A percentile compares a stretch with the other conserved stretches of the same genome.
Conservation (phyloP, 2,888 invertebrate genomes). For the Caenorhabditis zanzibari region DNA sequence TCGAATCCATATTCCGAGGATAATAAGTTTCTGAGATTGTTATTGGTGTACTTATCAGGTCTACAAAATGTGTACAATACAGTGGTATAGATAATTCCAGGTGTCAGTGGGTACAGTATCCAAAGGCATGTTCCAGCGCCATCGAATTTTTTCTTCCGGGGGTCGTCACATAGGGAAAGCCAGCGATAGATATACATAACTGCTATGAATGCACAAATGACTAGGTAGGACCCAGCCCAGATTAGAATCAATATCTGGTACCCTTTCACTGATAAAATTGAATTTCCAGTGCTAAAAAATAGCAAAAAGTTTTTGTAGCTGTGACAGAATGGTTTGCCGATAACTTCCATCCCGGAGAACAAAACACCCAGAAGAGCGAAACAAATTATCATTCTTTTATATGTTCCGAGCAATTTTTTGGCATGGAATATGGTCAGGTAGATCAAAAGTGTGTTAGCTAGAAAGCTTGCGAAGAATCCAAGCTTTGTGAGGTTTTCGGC, state of each 20-base stretch:
- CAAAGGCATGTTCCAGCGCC: background rate
- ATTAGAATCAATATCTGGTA: background rate
- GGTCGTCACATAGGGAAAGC: background rate
- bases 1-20: background rate
- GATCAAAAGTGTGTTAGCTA: conserved; percentile 9
- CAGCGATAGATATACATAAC: conserved; percentile 19
- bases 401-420: conserved; percentile 2
- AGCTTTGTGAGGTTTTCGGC: background rate
- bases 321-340: conserved; percentile 14
- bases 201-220: background rate
- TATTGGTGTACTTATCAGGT: background rate
- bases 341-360: background rate
- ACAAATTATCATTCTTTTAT: conserved; percentile 7
- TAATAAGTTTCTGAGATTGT: background rate
- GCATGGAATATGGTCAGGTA: conserved; percentile 12
- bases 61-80: too few relatives aligned
- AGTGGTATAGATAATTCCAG: background rate
- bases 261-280: too few relatives aligned
- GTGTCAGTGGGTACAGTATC: too few relatives aligned
- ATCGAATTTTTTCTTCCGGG: background rate
- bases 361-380: conserved; percentile 6
- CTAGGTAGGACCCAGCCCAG: background rate
- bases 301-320: conserved; percentile 18
- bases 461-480: background rate
- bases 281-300: conserved; percentile 6